Evolutionary conservation across 1,140 invertebrate species (phyloP), one percentile per base, ranked within the genome.

Genomic region (Drosophila tsacasi): DNA sequence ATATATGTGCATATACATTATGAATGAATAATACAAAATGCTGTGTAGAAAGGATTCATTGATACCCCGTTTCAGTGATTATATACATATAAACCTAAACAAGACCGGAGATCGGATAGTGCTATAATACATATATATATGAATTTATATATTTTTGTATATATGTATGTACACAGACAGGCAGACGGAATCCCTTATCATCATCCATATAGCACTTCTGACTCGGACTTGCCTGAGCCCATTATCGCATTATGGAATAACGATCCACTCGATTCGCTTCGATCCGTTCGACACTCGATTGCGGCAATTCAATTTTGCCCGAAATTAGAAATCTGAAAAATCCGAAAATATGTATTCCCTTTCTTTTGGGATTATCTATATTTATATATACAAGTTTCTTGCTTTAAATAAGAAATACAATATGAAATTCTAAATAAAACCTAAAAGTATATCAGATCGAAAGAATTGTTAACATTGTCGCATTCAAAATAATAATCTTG

Each of bases 271-370:
- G 55, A 44, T 65, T 61, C 63, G 39, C 32, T 64, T 64, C 62
- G 52, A 60, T 64, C 62, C 54, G 32, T 60, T 65, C 62, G 54
- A 60, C 59, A 46, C 10, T 64, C 58, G 59, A 66, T 66, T 64
- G 64, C n/a, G 23, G 65, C 32, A 64, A 67, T 67, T 67, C 39
- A 63, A 63, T 62, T 66, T 67, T 32, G 30, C 17, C 30, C 35
- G 2, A 23, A 37, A 37, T 35, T 15, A 21, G 30, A 15, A 54
- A 52, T 3, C 6, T n/a, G 5, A 37, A 21, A 55, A n/a, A n/a
- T 4, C 15, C 5, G 32, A 55, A 55, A 10, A 37, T 37, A 3
- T 23, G 1, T 5, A 6, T 1, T 37, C 52, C 5, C 47, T 46
- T 12, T 6, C n/a, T 21, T 5, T 44, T 10, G 10, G 32, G 32